These are phyloP conservation scores for Trachythela sp. DNA, from an alignment of 64 coral and sea anemone genomes.

Conservation along the genomic window DNA sequence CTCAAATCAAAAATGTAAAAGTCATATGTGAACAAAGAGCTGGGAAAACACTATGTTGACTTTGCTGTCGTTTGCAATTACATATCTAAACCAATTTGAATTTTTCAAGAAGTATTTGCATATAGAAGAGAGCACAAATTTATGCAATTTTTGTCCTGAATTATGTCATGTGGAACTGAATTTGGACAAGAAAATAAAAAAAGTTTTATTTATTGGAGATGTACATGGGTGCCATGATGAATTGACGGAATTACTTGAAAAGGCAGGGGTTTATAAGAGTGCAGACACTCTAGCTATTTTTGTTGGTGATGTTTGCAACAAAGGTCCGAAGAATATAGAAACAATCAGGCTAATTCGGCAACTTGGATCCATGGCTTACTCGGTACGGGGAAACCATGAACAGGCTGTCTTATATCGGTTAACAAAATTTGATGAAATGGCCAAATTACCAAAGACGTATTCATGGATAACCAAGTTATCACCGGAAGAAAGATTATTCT, in stretches of 20 bases:
- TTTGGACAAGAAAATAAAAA: not conserved
- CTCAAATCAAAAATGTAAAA: no score
- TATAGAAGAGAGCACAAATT: not conserved
- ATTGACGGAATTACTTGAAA: not conserved
- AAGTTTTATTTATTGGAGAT: not conserved
- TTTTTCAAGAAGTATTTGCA: not conserved
- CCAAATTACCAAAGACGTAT: constrained; percentile 28
- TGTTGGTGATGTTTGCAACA: not conserved
- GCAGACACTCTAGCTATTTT: not conserved
- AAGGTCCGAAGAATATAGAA: not conserved
- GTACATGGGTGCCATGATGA: not conserved
- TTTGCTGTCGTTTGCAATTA: not conserved
- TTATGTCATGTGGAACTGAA: not conserved
- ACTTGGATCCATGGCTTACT: not conserved
- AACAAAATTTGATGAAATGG: no score
- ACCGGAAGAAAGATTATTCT: constrained; percentile 56
- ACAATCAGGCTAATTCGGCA: not conserved
- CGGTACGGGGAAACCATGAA: not conserved
- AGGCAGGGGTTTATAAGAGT: not conserved
- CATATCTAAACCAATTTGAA: not conserved
- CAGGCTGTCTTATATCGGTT: not conserved
- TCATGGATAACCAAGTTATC: constrained; percentile 41
- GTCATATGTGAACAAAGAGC: no score
- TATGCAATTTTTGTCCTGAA: not conserved
- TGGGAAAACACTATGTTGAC: not conserved